Base-by-base conservation (phyloP, 2,113 vertebrate species). In the Geothlypis trichas region DNA sequence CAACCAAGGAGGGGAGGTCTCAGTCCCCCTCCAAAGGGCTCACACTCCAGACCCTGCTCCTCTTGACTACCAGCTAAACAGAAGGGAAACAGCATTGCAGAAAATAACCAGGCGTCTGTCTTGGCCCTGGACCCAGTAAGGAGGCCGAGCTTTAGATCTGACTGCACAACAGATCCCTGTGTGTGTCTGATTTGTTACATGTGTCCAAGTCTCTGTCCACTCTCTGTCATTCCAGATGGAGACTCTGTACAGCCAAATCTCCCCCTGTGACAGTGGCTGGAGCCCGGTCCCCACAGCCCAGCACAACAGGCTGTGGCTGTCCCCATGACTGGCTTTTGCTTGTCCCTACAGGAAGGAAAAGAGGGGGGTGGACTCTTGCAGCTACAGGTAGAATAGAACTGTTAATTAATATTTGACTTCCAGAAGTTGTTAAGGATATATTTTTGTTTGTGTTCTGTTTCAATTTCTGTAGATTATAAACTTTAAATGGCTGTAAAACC, bases 361-460 rank as follows among this genome's bases (percentile, higher is more conserved):
- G 74, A 16, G 20, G 42, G 87, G 90, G 84, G 69, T 41, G 82
- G 84, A 89, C 67, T 96, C 84, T 86, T 94, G 96, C 90, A 92
- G 95, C 96, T 96, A 96, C 96, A 97, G 96, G 87, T 96, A 96
- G 96, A 97, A 94, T 97, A 97, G 97, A 97, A 96, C 97, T 89
- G 95, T 96, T 97, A 97, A 94, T 97, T 98, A 96, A 98, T 96
- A 97, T 97, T 95, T 95, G 97, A 98, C 97, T 98, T 97, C 90
- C 85, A 95, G 52, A 97, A 97, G 96, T 96, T 98, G 97, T 95
- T 97, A 97, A 98, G 98, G 97, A 98, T 98, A 98, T 98, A 97
- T 98, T 98, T 98, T 98, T 97, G 97, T 98, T 97, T 97, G 97
- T 97, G 97, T 98, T 98, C 94, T 87, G 97, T 98, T 98, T 96